Percentiles rank a stretch among this genome's conserved stretches.
These are phyloP conservation scores for Epinephelus moara DNA, from an alignment of 2,113 vertebrate species.

Conservation along the genomic window DNA sequence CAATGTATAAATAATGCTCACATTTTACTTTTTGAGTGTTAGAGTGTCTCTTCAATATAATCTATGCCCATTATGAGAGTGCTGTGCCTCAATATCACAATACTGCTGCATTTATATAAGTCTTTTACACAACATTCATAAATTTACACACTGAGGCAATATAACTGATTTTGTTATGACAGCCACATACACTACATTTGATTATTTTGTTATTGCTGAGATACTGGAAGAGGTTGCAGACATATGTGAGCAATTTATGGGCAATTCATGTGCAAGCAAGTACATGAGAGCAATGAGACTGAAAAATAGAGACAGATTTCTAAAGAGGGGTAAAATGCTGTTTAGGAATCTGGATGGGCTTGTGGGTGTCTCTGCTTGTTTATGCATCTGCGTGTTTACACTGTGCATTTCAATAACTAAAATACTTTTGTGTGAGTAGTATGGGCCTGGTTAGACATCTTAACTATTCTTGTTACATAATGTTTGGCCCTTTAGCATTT, in stretches of 20 bases:
- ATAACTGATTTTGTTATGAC: background rate
- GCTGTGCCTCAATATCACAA: background rate
- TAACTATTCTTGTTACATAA: background rate
- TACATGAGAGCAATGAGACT: background rate
- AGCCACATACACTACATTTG: background rate
- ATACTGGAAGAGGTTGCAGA: background rate
- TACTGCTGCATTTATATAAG: constrained; percentile 4
- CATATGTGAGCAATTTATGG: background rate
- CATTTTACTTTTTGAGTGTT: background rate
- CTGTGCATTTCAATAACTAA: background rate
- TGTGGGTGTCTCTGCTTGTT: background rate
- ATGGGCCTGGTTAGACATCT: background rate
- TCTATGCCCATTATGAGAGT: background rate
- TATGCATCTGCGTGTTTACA: background rate
- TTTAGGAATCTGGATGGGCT: background rate
- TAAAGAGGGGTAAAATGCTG: background rate
- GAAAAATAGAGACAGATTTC: constrained; percentile 3
- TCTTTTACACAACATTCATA: background rate
- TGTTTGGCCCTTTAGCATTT: background rate
- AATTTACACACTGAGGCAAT: background rate
- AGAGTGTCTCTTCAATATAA: background rate
- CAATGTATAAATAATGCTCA: background rate
- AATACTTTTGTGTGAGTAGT: too few relatives aligned
- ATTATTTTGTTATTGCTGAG: background rate
- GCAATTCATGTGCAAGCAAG: background rate